phyloP scores from a whole-genome alignment of 2,888 invertebrate genomes.

The Pheosia tremula region DNA sequence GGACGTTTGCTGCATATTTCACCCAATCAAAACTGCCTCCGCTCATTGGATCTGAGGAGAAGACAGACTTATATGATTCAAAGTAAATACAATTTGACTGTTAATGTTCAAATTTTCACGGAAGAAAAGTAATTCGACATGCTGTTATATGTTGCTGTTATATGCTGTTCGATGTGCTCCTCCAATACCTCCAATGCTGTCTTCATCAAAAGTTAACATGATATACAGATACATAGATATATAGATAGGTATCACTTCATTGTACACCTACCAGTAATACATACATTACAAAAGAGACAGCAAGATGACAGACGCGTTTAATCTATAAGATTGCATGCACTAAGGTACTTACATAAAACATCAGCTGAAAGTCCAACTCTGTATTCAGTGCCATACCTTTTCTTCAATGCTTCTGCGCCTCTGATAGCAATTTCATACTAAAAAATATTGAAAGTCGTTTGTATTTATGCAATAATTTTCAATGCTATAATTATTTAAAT shows the following conservation, averaged over 20 bases:
- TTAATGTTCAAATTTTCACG: neutral
- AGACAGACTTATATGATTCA: neutral
- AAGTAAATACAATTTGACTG: neutral
- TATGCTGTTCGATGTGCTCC: too few relatives aligned
- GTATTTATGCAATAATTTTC: neutral
- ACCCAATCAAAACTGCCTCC: slow-evolving; percentile 85
- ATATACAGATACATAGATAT: too few relatives aligned
- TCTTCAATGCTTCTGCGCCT: slow-evolving; percentile 53
- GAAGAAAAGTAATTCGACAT: neutral
- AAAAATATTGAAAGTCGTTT: slow-evolving; percentile 15
- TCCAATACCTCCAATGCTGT: too few relatives aligned
- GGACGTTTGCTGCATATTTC: slow-evolving; percentile 75
- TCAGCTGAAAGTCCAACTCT: slow-evolving; percentile 68
- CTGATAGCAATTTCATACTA: slow-evolving; percentile 69
- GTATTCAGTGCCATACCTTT: slow-evolving; percentile 61
- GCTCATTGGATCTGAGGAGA: slow-evolving; percentile 75
- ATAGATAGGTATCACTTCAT: too few relatives aligned
- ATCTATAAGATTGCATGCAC: too few relatives aligned
- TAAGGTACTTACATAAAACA: slow-evolving; percentile 69
- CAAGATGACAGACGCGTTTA: too few relatives aligned
- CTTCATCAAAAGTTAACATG: too few relatives aligned
- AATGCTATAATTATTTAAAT: too few relatives aligned
- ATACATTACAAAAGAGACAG: too few relatives aligned
- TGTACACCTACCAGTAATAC: too few relatives aligned
- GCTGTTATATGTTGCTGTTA: too few relatives aligned